These are phyloP conservation scores for Acridotheres tristis DNA, from an alignment of 2,797 vertebrate genomes.

Conservation along the genomic window DNA sequence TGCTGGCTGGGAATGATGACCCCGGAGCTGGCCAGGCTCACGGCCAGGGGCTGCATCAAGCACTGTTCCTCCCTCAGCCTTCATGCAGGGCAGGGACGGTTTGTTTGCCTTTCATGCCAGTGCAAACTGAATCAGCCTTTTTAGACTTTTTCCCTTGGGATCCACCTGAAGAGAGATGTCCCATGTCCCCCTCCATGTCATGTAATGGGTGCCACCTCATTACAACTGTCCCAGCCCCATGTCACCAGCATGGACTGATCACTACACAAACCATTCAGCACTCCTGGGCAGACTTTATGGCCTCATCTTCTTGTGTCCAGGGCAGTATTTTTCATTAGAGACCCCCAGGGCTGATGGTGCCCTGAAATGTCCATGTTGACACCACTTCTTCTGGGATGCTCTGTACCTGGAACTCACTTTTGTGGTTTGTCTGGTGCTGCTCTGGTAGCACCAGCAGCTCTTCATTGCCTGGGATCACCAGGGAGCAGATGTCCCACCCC, in stretches of 20 bases:
- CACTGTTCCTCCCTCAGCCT: not conserved
- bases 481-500: accelerated
- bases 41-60: accelerated
- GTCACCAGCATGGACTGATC: not conserved
- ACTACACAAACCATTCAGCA: not conserved
- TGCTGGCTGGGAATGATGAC: not conserved
- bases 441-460: not conserved
- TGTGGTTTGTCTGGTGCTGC: not conserved
- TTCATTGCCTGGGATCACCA: not conserved
- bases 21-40: not conserved
- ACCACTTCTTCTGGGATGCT: not conserved
- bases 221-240: not conserved
- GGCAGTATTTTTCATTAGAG: not conserved
- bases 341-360: not conserved
- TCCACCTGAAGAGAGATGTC: not conserved
- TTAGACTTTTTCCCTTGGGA: not conserved
- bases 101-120: not conserved
- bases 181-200: accelerated
- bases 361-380: not conserved
- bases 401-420: not conserved
- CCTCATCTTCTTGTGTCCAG: not conserved
- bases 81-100: not conserved
- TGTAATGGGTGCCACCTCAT: not conserved
- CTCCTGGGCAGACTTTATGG: not conserved
- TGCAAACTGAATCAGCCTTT: not conserved